A percentile compares a stretch with the other conserved stretches of the same genome.
phyloP scores from a whole-genome alignment of 2,888 invertebrate species.

The Agapetus fuscipes region DNA sequence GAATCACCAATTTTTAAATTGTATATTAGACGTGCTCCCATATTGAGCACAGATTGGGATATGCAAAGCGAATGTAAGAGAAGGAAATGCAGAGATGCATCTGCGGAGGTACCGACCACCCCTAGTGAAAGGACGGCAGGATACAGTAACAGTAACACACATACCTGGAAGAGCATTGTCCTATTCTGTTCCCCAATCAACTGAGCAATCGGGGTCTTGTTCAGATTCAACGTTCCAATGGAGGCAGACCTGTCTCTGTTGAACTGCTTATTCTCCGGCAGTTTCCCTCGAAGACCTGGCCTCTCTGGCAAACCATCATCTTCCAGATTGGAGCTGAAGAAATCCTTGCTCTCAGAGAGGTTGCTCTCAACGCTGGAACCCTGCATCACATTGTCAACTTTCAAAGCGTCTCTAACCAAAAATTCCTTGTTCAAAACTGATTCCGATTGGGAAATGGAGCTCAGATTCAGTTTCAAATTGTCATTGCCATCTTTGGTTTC shows the following conservation, averaged over 20 bases:
- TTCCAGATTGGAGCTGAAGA: neutral
- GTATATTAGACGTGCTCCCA: no score
- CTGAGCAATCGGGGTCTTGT: constrained; percentile 37
- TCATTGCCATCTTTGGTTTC: neutral
- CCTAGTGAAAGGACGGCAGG: no score
- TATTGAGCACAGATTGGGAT: no score
- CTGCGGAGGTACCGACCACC: no score
- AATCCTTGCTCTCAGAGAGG: constrained; percentile 7
- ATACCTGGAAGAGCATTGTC: constrained; percentile 86
- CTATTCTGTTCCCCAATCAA: constrained; percentile 66
- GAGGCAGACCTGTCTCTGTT: constrained; percentile 51
- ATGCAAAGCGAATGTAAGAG: no score
- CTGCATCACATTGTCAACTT: neutral
- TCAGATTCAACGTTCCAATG: constrained; percentile 45
- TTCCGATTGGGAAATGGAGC: no score
- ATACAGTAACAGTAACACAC: no score
- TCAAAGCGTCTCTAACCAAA: neutral
- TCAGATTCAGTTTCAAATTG: no score
- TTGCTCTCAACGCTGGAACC: constrained; percentile 6
- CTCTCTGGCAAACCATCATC: constrained; percentile 2
- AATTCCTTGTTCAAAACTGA: no score
- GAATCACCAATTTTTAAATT: no score
- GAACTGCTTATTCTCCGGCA: constrained; percentile 38
- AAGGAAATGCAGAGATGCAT: no score
- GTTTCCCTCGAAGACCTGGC: constrained; percentile 8